Conservation (phyloP, 2,797 vertebrate species). For the Podargus strigoides region DNA sequence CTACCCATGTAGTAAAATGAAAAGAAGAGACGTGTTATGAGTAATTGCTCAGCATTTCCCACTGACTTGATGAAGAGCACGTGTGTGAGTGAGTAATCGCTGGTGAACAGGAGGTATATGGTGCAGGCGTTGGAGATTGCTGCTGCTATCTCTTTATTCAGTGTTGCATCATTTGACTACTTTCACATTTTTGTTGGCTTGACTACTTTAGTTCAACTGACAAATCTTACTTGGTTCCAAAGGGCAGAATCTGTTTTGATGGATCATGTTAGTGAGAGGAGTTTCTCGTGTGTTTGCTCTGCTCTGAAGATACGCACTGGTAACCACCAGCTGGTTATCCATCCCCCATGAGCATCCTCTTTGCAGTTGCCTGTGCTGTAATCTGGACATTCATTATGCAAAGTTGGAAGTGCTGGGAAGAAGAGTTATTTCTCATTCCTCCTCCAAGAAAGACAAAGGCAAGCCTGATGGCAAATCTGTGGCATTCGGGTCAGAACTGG, state of each 20-base stretch:
- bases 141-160: not conserved
- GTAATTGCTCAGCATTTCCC: not conserved
- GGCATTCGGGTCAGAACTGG: not conserved
- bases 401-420: not conserved
- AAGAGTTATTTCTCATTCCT: not conserved
- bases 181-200: not conserved
- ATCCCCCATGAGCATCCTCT: not conserved
- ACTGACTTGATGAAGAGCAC: not conserved
- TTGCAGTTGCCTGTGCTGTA: not conserved
- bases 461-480: not conserved
- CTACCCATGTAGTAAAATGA: not conserved
- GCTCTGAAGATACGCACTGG: not conserved
- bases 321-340: not conserved
- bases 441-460: not conserved
- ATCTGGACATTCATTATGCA: not conserved
- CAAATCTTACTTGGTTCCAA: not conserved
- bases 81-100: fast-evolving
- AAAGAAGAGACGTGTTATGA: fast-evolving
- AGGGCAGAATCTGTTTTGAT: not conserved
- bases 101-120: not conserved
- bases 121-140: not conserved
- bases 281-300: fast-evolving
- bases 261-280: not conserved
- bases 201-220: not conserved
- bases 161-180: not conserved